These are phyloP conservation scores for Pangasius mekongensis DNA, from an alignment of 2,797 vertebrate species.

Conservation along the genomic window DNA sequence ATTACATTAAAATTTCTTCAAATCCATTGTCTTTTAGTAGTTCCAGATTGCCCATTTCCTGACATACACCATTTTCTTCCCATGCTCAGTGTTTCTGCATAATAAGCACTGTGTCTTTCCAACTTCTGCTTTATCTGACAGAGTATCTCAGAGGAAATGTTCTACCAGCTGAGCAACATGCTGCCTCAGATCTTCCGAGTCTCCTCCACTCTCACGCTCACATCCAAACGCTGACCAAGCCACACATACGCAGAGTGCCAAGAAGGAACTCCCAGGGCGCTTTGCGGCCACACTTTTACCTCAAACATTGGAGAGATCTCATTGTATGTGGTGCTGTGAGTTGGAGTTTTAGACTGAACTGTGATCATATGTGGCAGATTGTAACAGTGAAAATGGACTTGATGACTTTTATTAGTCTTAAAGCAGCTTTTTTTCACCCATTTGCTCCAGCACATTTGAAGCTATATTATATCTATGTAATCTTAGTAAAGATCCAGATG, in stretches of 20 bases:
- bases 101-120: constrained; percentile 34
- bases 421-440: neutral
- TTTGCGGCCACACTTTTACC: constrained; percentile 16
- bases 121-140: constrained; percentile 63
- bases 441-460: neutral
- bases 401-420: neutral
- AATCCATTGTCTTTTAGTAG: neutral
- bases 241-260: constrained; percentile 60
- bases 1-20: neutral
- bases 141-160: constrained; percentile 99
- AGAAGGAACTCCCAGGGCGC: constrained; percentile 20
- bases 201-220: constrained; percentile 93
- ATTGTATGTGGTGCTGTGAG: neutral
- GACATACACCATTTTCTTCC: neutral
- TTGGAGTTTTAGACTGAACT: neutral
- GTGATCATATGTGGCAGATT: neutral
- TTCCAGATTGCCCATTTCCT: neutral
- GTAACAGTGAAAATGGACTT: neutral
- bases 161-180: constrained; percentile 98
- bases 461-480: neutral
- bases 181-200: constrained; percentile 98
- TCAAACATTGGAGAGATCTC: neutral
- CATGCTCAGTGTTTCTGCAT: neutral
- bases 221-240: constrained; percentile 87
- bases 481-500: neutral